A percentile compares a stretch with the other conserved stretches of the same genome.
Evolutionary conservation across 92 coral and sea anemone species (phyloP).

Genomic region (Epizoanthus scotinus): DNA sequence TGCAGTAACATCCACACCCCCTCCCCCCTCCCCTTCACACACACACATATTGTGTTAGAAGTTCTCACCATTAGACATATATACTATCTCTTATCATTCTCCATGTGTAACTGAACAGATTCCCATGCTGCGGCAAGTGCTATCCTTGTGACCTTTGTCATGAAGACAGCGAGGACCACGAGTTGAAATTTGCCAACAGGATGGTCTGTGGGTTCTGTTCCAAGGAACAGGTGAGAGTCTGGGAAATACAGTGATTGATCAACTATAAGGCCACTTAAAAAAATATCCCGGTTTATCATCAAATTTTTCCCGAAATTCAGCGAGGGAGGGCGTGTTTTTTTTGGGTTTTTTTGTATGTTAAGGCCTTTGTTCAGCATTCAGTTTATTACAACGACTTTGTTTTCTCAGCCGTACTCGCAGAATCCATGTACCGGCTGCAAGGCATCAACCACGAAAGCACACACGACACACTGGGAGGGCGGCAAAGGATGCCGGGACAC

Average conservation of each 20-base stretch:
- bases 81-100: neutral
- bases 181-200: slow-evolving; percentile 81
- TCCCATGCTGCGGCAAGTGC: slow-evolving; percentile 97
- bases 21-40: no score
- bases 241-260: neutral
- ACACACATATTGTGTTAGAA: neutral
- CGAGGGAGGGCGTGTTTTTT: no score
- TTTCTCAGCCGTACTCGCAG: slow-evolving; percentile 76
- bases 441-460: slow-evolving; percentile 75
- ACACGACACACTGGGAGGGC: slow-evolving; percentile 94
- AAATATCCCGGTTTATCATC: no score
- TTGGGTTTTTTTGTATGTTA: no score
- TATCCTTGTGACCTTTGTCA: slow-evolving; percentile 93
- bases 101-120: slow-evolving; percentile 42
- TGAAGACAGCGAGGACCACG: slow-evolving; percentile 80
- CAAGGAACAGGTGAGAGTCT: slow-evolving; percentile 81
- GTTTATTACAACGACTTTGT: neutral
- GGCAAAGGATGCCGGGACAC: slow-evolving; percentile 97
- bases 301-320: no score
- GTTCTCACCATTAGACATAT: no score
- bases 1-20: no score
- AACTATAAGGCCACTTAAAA: no score
- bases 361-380: no score
- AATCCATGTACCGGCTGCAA: slow-evolving; percentile 79
- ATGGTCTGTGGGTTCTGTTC: slow-evolving; percentile 96